A percentile compares a stretch with the other conserved stretches of the same genome.
phyloP scores from a whole-genome alignment of 2,113 vertebrate species.

The Peromyscus polionotus region DNA sequence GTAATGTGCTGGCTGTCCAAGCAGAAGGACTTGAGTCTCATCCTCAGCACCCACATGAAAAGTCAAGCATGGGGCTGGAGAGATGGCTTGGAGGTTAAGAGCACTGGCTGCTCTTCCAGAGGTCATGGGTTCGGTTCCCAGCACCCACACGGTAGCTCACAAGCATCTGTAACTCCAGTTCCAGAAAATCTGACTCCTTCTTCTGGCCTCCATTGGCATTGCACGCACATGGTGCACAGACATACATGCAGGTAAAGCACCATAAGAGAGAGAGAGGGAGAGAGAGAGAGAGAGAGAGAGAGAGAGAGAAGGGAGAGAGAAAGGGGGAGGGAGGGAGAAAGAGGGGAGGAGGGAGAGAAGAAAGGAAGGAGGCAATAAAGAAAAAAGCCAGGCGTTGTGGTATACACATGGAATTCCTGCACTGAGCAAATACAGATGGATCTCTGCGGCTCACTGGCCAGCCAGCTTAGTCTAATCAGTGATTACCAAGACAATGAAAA shows the following conservation, averaged over 20 bases:
- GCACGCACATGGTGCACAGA: not conserved
- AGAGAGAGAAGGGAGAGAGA: accelerated
- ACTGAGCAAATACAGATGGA: not conserved
- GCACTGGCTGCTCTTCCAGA: not conserved
- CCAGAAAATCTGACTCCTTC: not conserved
- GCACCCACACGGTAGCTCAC: not conserved
- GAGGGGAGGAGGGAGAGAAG: accelerated
- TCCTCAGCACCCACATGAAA: not conserved
- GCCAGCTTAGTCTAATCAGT: not conserved
- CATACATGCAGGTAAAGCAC: not conserved
- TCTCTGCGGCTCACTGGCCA: not conserved
- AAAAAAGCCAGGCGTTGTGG: not conserved
- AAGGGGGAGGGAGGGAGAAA: too few species aligned
- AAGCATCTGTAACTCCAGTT: not conserved
- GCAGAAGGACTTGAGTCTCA: not conserved
- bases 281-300: too few species aligned
- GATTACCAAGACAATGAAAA: too few species aligned
- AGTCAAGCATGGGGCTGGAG: not conserved
- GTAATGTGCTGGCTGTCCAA: not conserved
- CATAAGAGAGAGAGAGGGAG: not conserved
- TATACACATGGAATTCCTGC: not conserved
- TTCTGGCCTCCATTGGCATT: not conserved
- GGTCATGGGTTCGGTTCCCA: not conserved
- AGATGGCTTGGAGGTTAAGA: not conserved
- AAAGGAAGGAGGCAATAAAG: too few species aligned